Conservation (phyloP, 2,113 vertebrate genomes). For the Hippocampus barbouri region DNA sequence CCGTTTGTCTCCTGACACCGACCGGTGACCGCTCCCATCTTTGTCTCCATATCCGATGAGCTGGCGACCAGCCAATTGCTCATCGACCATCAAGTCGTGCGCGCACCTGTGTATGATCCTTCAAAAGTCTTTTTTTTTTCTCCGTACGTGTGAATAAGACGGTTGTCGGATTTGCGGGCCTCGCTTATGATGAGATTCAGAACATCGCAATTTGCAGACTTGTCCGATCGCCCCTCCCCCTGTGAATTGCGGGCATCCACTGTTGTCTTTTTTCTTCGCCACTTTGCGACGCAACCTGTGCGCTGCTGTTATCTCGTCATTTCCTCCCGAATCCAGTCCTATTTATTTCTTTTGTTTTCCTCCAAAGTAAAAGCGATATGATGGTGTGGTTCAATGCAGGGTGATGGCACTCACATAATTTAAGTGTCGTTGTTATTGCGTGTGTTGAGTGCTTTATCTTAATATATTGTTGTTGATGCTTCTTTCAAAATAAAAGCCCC, state of each 20-base stretch:
- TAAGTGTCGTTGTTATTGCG: slow-evolving; percentile 74
- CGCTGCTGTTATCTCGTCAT: not conserved
- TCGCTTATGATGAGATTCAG: too few species aligned
- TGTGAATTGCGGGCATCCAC: slow-evolving; percentile 12
- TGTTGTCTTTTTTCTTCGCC: slow-evolving; percentile 29
- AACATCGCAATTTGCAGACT: too few species aligned
- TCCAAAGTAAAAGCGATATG: slow-evolving; percentile 62
- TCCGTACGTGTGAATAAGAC: too few species aligned
- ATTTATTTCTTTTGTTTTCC: slow-evolving; percentile 66
- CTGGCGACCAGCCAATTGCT: too few species aligned
- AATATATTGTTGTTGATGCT: slow-evolving; percentile 72
- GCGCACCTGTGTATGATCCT: too few species aligned
- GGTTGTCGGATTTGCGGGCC: too few species aligned
- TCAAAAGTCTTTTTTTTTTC: too few species aligned
- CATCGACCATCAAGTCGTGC: too few species aligned
- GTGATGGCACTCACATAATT: slow-evolving; percentile 60
- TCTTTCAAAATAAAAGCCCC: slow-evolving; percentile 71
- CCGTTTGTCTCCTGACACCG: too few species aligned
- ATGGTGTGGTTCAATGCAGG: slow-evolving; percentile 57
- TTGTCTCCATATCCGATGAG: too few species aligned
- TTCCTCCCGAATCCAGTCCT: slow-evolving; percentile 75
- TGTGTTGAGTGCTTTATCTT: slow-evolving; percentile 68
- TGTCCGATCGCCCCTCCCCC: too few species aligned
- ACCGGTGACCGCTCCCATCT: too few species aligned
- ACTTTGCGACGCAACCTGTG: not conserved